These are phyloP conservation scores for Dryobota labecula DNA, from an alignment of 2,888 invertebrate species.

Conservation along the genomic window DNA sequence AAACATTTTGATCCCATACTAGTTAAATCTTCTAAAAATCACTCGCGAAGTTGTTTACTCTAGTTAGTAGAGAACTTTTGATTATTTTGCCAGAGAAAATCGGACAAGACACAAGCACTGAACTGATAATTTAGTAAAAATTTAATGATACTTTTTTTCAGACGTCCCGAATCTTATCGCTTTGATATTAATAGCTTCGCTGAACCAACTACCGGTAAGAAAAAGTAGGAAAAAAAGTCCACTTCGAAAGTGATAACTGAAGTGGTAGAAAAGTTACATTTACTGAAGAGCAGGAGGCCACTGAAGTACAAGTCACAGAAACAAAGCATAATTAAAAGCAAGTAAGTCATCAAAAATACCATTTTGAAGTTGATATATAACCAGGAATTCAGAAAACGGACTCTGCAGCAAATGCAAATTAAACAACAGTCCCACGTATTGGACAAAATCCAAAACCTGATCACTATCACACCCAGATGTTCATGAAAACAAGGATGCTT, in stretches of 20 bases:
- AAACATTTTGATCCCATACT: not conserved
- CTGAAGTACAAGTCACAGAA: constrained; percentile 1
- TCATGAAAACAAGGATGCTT: constrained; percentile 45
- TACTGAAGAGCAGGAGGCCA: not conserved
- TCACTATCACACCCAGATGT: constrained; percentile 44
- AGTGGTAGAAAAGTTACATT: not conserved
- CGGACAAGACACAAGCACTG: not conserved
- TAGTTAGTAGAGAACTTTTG: not conserved
- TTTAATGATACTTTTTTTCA: constrained; percentile 6
- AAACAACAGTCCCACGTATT: constrained; percentile 12
- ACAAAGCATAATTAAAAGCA: too few relatives aligned
- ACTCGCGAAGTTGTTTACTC: too few relatives aligned
- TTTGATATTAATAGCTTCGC: constrained; percentile 33
- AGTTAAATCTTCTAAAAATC: not conserved
- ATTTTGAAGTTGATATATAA: not conserved
- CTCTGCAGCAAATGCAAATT: not conserved
- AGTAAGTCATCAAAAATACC: too few relatives aligned
- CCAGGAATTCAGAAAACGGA: not conserved
- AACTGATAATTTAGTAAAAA: not conserved
- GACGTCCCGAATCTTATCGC: constrained; percentile 53
- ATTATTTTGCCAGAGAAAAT: too few relatives aligned
- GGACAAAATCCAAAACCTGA: constrained; percentile 40
- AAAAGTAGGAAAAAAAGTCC: not conserved
- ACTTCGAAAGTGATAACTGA: not conserved
- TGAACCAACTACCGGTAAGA: not conserved